Evolutionary conservation across 2,888 invertebrate genomes (phyloP).

Genomic region (Phaonia tiefii): DNA sequence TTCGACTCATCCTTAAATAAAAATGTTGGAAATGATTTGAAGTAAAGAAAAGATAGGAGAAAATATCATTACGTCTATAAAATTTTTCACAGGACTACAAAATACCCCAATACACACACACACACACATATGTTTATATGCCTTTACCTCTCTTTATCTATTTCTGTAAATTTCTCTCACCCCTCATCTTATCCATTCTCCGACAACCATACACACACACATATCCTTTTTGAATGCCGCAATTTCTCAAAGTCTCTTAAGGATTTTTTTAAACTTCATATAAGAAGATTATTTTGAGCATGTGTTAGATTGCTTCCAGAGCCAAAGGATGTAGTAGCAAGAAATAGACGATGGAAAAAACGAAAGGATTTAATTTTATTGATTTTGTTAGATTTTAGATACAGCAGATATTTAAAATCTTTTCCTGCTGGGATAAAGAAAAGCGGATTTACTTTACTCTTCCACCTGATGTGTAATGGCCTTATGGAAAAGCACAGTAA

Average conservation of each 20-base stretch:
- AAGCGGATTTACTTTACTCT: constrained; percentile 25
- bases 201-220: not conserved
- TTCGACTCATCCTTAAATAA: not conserved
- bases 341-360: not conserved
- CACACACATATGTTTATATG: constrained; percentile 1
- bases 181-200: constrained; percentile 39
- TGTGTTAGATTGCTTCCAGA: constrained; percentile 57
- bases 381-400: constrained; percentile 51
- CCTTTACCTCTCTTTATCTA: too few relatives aligned
- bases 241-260: constrained; percentile 62
- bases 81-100: constrained; percentile 46
- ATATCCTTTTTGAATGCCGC: constrained; percentile 32
- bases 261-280: constrained; percentile 51
- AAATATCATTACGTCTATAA: constrained; percentile 63
- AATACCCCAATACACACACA: not conserved
- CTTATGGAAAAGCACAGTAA: too few relatives aligned
- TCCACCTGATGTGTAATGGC: not conserved
- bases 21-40: not conserved
- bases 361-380: constrained; percentile 59
- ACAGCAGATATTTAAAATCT: constrained; percentile 20
- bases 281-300: constrained; percentile 65
- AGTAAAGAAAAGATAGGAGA: constrained; percentile 27
- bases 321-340: constrained; percentile 9
- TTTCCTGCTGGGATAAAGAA: not conserved
- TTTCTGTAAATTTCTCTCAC: not conserved